These are phyloP conservation scores for Sebastes alutus DNA, from an alignment of 2,797 vertebrate genomes.

Conservation along the genomic window DNA sequence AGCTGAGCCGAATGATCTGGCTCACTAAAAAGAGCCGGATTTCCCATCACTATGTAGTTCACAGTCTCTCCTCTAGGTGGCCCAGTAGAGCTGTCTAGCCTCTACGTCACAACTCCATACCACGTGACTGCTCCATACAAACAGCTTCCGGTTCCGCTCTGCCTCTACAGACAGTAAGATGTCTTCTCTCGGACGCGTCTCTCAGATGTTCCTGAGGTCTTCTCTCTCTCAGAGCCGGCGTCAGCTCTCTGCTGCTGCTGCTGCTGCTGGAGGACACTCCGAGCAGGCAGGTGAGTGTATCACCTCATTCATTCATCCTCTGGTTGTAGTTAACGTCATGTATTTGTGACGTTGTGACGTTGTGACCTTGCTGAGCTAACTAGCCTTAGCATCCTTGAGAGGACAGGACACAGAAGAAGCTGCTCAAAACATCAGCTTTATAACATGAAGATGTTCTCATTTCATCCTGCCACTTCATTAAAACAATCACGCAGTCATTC, in stretches of 20 bases:
- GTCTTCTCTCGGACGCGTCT: conserved; percentile 72
- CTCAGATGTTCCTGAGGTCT: conserved; percentile 56
- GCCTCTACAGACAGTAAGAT: conserved; percentile 59
- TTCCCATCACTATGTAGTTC: conserved; percentile 7
- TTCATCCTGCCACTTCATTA: fast-evolving
- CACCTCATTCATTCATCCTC: fast-evolving
- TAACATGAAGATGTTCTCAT: background rate
- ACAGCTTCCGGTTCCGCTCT: conserved; percentile 39
- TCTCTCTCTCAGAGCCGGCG: conserved; percentile 63
- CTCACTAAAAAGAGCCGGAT: no score
- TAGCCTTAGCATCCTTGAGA: conserved; percentile 33
- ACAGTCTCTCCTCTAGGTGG: background rate
- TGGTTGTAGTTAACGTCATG: fast-evolving
- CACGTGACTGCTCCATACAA: background rate
- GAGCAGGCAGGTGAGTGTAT: conserved; percentile 55
- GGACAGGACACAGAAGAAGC: background rate
- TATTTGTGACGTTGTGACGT: background rate
- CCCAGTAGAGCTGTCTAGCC: background rate
- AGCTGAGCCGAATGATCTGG: no score
- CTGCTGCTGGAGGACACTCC: conserved; percentile 62
- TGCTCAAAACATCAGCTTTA: background rate
- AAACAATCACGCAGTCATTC: fast-evolving
- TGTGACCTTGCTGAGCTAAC: conserved; percentile 72
- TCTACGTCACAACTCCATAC: conserved; percentile 14
- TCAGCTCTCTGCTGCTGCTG: conserved; percentile 73